These are phyloP conservation scores for Oryzias javanicus DNA, from an alignment of 2,113 vertebrate genomes.

Conservation along the genomic window DNA sequence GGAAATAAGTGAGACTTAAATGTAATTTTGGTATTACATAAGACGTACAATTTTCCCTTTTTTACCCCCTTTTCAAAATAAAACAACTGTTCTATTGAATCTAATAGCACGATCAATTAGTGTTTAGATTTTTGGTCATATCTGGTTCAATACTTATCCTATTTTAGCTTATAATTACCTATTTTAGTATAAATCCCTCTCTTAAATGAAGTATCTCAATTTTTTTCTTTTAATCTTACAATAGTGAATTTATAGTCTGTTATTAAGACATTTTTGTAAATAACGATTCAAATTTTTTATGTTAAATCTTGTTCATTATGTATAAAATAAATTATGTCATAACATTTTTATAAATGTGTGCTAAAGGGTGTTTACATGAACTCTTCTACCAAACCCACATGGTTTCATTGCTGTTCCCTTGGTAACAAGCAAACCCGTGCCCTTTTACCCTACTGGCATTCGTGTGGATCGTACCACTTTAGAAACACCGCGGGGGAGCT, in stretches of 20 bases:
- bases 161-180: slow-evolving; percentile 56
- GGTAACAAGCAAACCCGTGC: slow-evolving; percentile 79
- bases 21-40: no score
- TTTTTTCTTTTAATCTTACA: no score
- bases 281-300: background rate
- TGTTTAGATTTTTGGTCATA: slow-evolving; percentile 10
- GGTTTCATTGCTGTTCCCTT: slow-evolving; percentile 75
- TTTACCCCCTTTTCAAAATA: no score
- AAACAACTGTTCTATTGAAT: no score
- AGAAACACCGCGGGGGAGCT: background rate
- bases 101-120: no score
- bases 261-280: no score
- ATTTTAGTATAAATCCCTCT: background rate
- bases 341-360: slow-evolving; percentile 12
- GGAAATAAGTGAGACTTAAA: no score
- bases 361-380: slow-evolving; percentile 18
- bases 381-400: slow-evolving; percentile 42
- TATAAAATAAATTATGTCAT: background rate
- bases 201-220: no score
- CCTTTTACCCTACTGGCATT: slow-evolving; percentile 74
- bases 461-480: slow-evolving; percentile 69
- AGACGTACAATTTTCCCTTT: no score
- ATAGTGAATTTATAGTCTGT: no score
- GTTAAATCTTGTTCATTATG: background rate
- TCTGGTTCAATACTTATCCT: slow-evolving; percentile 41